A percentile compares a stretch with the other conserved stretches of the same genome.
These are phyloP conservation scores for Pseudopodoces humilis DNA, from an alignment of 2,113 vertebrate genomes.

Conservation along the genomic window DNA sequence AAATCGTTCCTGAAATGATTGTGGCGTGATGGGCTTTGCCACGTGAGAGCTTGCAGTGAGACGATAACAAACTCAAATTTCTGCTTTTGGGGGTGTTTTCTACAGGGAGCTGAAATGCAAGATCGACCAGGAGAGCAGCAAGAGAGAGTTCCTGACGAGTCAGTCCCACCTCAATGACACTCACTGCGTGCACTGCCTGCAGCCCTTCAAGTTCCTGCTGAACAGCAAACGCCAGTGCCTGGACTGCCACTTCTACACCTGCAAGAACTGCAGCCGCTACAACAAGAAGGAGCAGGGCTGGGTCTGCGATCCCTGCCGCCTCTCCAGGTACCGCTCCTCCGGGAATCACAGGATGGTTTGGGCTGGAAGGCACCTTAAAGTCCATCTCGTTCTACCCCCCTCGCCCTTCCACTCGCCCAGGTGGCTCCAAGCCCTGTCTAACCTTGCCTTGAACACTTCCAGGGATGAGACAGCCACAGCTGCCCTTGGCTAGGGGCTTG, in stretches of 20 bases:
- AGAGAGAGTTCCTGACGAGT: slow-evolving; percentile 78
- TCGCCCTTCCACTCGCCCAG: background rate
- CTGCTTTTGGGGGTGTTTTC: background rate
- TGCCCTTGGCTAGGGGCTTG: rapidly evolving
- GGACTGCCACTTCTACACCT: slow-evolving; percentile 83
- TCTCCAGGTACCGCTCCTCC: slow-evolving; percentile 75
- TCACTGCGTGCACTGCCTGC: slow-evolving; percentile 88
- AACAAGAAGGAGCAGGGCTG: slow-evolving; percentile 84
- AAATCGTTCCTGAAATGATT: background rate
- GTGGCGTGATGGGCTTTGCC: background rate
- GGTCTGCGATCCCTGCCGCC: slow-evolving; percentile 87
- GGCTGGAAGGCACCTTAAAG: background rate
- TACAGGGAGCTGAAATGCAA: slow-evolving; percentile 84
- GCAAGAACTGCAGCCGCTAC: slow-evolving; percentile 84
- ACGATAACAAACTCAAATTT: background rate
- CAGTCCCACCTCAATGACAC: slow-evolving; percentile 79
- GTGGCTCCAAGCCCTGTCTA: rapidly evolving
- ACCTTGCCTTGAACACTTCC: rapidly evolving
- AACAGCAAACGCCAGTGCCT: slow-evolving; percentile 84
- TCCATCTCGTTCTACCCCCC: rapidly evolving
- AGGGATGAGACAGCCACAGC: background rate
- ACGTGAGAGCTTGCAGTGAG: background rate
- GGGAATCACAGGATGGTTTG: background rate
- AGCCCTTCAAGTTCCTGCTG: slow-evolving; percentile 86
- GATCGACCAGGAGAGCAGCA: slow-evolving; percentile 83